Percentiles rank a stretch among this genome's conserved stretches.
Conservation (phyloP, 1,140 invertebrate genomes). For the Oryzaephilus surinamensis region DNA sequence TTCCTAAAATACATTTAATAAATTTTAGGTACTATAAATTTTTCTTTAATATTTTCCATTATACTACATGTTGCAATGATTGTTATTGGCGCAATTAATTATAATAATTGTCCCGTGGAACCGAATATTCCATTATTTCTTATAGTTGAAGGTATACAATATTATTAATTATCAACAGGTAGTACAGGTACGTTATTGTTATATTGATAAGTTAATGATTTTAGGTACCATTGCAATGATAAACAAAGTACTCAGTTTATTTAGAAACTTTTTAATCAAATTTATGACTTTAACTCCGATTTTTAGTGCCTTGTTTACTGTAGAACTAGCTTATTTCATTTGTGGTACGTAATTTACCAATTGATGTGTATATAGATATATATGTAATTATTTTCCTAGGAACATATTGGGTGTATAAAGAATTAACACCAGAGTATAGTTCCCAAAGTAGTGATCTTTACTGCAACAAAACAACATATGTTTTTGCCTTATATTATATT, state of each 20-base stretch:
- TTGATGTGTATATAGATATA: too few relatives aligned
- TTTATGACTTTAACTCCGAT: neutral
- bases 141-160: constrained; percentile 6
- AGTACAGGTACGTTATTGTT: too few relatives aligned
- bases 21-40: constrained; percentile 4
- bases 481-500: constrained; percentile 5
- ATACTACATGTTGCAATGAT: constrained; percentile 8
- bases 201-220: neutral
- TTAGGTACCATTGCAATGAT: constrained; percentile 3
- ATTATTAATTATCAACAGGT: too few relatives aligned
- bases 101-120: constrained; percentile 12
- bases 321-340: constrained; percentile 5
- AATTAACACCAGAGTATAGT: constrained; percentile 3
- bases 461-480: constrained; percentile 5
- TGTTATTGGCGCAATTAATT: constrained; percentile 11
- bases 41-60: constrained; percentile 2
- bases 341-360: too few relatives aligned
- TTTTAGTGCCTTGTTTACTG: constrained; percentile 5
- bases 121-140: constrained; percentile 13
- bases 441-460: neutral
- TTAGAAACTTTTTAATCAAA: constrained; percentile 5
- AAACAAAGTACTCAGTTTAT: constrained; percentile 3
- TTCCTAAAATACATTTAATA: too few relatives aligned
- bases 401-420: constrained; percentile 6
- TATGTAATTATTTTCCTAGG: too few relatives aligned